Evolutionary conservation across 2,797 vertebrate genomes (phyloP).

Genomic region (Trachurus trachurus): DNA sequence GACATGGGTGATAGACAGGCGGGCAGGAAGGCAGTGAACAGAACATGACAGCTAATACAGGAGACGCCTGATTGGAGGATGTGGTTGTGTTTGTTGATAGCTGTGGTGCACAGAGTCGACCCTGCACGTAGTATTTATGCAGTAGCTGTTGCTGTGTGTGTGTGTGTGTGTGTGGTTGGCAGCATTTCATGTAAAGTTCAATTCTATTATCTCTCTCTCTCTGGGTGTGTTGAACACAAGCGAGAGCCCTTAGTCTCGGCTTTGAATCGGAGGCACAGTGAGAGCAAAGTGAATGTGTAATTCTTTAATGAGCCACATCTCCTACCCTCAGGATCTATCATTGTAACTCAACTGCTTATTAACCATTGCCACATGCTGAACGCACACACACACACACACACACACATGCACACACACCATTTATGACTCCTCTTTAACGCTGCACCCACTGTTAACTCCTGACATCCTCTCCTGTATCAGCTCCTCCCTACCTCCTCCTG

Average conservation of each 20-base stretch:
- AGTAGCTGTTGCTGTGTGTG: background rate
- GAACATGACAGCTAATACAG: background rate
- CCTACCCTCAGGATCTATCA: constrained; percentile 57
- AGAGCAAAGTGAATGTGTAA: constrained; percentile 72
- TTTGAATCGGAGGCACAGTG: constrained; percentile 31
- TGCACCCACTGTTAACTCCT: constrained; percentile 44
- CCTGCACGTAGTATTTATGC: background rate
- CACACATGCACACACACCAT: constrained; percentile 6
- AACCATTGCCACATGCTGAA: constrained; percentile 53
- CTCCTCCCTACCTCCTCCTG: constrained; percentile 5
- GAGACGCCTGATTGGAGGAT: constrained; percentile 16
- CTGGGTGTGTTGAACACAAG: constrained; percentile 15
- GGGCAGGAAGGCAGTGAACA: background rate
- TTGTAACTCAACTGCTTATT: constrained; percentile 65
- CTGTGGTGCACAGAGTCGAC: constrained; percentile 2
- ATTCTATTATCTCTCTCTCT: constrained; percentile 29
- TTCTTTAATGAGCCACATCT: constrained; percentile 73
- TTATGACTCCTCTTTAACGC: constrained; percentile 38
- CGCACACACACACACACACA: constrained; percentile 20
- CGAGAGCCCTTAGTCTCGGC: background rate
- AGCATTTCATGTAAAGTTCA: constrained; percentile 23
- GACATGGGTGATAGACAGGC: constrained; percentile 15
- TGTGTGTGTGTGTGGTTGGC: background rate
- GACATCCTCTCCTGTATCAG: background rate
- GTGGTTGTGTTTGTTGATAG: constrained; percentile 3